Percentiles rank a stretch among this genome's conserved stretches.
Evolutionary conservation across 2,797 vertebrate species (phyloP).

Genomic region (Antrozous pallidus): DNA sequence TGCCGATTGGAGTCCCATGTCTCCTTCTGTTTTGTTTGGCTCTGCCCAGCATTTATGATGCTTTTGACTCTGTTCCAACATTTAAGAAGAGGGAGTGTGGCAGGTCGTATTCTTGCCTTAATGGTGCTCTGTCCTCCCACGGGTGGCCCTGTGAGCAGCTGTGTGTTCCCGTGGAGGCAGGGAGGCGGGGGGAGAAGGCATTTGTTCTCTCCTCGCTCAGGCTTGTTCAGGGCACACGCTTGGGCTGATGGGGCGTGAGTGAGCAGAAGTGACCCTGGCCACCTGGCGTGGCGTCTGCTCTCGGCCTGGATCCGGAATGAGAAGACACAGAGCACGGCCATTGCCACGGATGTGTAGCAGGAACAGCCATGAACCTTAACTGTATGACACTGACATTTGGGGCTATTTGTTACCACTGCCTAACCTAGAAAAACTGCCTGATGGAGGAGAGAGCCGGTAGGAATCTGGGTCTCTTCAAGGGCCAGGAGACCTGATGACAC

Average conservation of each 20-base stretch:
- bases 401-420: background rate
- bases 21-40: background rate
- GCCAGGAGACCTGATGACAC: background rate
- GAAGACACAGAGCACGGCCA: background rate
- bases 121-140: background rate
- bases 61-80: background rate
- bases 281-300: background rate
- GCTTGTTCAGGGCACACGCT: background rate
- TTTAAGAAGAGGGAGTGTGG: background rate
- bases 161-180: background rate
- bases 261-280: background rate
- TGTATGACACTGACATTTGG: background rate
- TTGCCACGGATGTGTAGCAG: fast-evolving
- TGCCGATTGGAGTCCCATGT: background rate
- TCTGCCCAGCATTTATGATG: background rate
- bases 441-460: background rate
- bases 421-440: background rate
- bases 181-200: fast-evolving
- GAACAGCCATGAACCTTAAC: background rate
- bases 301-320: background rate
- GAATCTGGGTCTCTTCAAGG: background rate
- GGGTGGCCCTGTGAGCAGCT: fast-evolving
- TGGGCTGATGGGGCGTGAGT: background rate
- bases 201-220: background rate
- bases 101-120: background rate